Percentiles rank a stretch among this genome's conserved stretches.
Evolutionary conservation across 1,140 invertebrate genomes (phyloP).

Genomic region (Oedothorax gibbosus): DNA sequence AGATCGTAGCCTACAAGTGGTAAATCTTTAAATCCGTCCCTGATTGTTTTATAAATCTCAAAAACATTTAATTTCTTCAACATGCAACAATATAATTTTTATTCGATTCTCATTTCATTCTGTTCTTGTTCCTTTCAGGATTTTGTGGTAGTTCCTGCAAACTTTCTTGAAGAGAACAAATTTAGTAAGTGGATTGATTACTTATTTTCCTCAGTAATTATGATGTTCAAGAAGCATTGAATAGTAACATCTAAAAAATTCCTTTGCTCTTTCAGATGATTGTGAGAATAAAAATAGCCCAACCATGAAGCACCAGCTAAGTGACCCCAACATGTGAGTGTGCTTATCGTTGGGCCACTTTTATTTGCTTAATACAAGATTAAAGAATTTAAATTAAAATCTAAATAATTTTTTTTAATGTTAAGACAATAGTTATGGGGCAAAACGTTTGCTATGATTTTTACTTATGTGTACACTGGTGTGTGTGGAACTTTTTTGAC

Average conservation of each 20-base stretch:
- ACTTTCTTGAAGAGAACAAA: constrained; percentile 61
- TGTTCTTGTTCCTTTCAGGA: constrained; percentile 64
- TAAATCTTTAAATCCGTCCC: too few relatives aligned
- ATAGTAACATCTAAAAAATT: not conserved
- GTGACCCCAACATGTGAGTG: constrained; percentile 51
- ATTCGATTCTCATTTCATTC: too few relatives aligned
- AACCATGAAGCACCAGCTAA: constrained; percentile 43
- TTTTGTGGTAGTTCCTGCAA: constrained; percentile 69
- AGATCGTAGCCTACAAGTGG: too few relatives aligned
- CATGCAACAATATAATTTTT: too few relatives aligned
- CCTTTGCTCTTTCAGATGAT: constrained; percentile 3
- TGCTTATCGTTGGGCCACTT: not conserved
- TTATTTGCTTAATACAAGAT: too few relatives aligned
- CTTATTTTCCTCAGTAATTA: not conserved
- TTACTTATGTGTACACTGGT: too few relatives aligned
- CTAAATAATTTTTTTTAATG: not conserved
- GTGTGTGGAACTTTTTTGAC: too few relatives aligned
- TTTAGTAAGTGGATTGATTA: constrained; percentile 15
- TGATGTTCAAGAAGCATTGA: not conserved
- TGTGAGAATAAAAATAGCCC: constrained; percentile 47
- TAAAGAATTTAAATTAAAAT: not conserved
- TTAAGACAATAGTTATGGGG: not conserved
- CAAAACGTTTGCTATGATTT: not conserved
- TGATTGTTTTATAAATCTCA: too few relatives aligned
- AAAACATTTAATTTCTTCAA: too few relatives aligned